These are phyloP conservation scores for Ctena decussata DNA, from an alignment of 2,888 invertebrate genomes.

Conservation along the genomic window DNA sequence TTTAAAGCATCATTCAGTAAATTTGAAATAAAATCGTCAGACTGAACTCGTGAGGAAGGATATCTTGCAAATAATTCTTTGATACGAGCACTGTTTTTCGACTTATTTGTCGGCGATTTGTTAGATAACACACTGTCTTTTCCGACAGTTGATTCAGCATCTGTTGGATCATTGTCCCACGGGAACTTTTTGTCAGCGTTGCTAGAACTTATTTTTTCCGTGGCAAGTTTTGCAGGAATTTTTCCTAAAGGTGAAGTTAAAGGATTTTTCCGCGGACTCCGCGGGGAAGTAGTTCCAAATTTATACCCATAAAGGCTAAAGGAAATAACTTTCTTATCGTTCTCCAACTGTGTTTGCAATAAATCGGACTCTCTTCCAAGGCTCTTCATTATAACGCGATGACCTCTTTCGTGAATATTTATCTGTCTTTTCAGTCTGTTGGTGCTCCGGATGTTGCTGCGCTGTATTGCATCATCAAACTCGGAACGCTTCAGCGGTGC, in stretches of 20 bases:
- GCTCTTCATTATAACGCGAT: constrained; percentile 72
- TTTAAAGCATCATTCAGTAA: constrained; percentile 60
- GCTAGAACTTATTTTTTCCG: background rate
- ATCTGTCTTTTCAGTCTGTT: constrained; percentile 73
- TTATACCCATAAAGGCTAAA: constrained; percentile 56
- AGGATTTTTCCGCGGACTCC: constrained; percentile 33
- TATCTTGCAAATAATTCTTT: constrained; percentile 28
- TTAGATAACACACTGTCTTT: constrained; percentile 25
- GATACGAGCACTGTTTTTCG: constrained; percentile 17
- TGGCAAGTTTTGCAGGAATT: constrained; percentile 17
- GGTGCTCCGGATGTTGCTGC: constrained; percentile 72
- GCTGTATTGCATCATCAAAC: constrained; percentile 75
- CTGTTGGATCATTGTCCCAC: constrained; percentile 37
- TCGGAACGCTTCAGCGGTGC: constrained; percentile 72
- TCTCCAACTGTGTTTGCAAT: constrained; percentile 62
- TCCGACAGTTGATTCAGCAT: constrained; percentile 25
- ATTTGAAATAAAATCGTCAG: constrained; percentile 56
- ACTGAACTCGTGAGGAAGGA: constrained; percentile 33
- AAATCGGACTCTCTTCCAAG: constrained; percentile 71
- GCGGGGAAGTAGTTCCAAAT: constrained; percentile 42
- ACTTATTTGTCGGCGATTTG: background rate
- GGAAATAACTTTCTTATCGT: constrained; percentile 40
- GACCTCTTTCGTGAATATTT: constrained; percentile 73
- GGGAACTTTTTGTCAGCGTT: constrained; percentile 49
- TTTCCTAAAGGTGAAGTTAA: constrained; percentile 38